Evolutionary conservation across 2,113 vertebrate species (phyloP), one percentile per base, ranked within the genome.

Genomic region (Poeciliopsis occidentalis): DNA sequence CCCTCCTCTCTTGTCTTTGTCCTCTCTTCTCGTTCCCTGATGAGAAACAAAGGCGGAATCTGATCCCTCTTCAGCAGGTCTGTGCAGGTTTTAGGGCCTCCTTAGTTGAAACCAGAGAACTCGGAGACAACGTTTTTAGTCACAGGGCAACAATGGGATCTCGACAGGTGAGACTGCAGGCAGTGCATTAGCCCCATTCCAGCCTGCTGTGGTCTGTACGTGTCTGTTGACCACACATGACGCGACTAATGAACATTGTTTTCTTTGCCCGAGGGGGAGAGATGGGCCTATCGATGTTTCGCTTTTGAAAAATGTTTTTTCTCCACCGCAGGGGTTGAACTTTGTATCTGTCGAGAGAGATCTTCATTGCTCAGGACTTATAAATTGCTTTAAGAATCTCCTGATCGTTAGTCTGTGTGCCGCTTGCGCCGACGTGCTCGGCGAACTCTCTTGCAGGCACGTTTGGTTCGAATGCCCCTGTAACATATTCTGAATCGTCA

Each of bases 191-290:
- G 86, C 64, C 39, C 54, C 29, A 47, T 76, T 88, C 88, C 84
- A 63, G 30, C 88, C 84, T 81, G 83, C 85, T 79, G 87, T 44
- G 63, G 32, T 85, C 82, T 73, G 81, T 34, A 67, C 80, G 70
- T 84, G 87, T 92, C 79, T 85, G 80, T 78, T 89, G 90, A 89
- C 88, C 92, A 91, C 90, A 93, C 89, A 88, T 73, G 88, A 87
- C 69, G 87, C 84, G 19, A 78, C 79, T 87, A 85, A 88, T 88
- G 72, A 89, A 79, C 82, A 78, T 78, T 86, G 80, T 82, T 88
- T 85, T 75, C 30, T 74, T 80, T 70, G 76, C 86, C 81, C 44
- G 41, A 81, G 83, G 86, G 75, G 30, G 47, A 41, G 60, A 63
- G 37, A 27, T 17, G 69, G 51, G 51, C 30, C 63, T 29, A 47